Evolutionary conservation across 2,797 vertebrate species (phyloP).

Genomic region (Threskiornis aethiopicus): DNA sequence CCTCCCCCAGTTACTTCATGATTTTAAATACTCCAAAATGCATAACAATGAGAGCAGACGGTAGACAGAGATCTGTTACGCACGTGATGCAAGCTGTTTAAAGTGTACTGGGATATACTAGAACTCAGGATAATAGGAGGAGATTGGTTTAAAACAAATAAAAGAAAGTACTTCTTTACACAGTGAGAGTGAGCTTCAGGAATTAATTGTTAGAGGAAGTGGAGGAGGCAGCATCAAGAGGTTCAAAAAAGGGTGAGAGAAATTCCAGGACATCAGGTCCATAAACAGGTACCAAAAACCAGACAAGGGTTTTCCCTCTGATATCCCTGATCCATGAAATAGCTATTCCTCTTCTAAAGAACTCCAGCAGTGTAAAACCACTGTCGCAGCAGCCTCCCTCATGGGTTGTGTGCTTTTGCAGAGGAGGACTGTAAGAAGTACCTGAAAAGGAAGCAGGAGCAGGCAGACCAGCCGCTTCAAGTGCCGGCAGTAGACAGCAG

Average conservation of each 20-base stretch:
- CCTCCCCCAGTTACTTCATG: neutral
- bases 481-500: conserved; percentile 91
- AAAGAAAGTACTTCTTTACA: neutral
- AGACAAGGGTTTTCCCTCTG: neutral
- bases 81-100: neutral
- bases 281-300: neutral
- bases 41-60: neutral
- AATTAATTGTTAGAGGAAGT: neutral
- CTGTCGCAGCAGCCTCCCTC: accelerated
- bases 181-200: neutral
- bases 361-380: neutral
- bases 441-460: conserved; percentile 64
- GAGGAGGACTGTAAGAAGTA: conserved; percentile 87
- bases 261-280: neutral
- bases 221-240: neutral
- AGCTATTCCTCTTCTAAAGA: neutral
- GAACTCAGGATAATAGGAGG: neutral
- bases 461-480: conserved; percentile 83
- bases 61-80: neutral
- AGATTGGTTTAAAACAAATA: neutral
- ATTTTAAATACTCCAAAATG: neutral
- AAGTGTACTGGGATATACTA: neutral
- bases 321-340: neutral
- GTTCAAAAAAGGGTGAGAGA: neutral
- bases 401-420: conserved; percentile 47